Base-by-base conservation (phyloP, 2,113 vertebrate genomes). In the Castor canadensis region DNA sequence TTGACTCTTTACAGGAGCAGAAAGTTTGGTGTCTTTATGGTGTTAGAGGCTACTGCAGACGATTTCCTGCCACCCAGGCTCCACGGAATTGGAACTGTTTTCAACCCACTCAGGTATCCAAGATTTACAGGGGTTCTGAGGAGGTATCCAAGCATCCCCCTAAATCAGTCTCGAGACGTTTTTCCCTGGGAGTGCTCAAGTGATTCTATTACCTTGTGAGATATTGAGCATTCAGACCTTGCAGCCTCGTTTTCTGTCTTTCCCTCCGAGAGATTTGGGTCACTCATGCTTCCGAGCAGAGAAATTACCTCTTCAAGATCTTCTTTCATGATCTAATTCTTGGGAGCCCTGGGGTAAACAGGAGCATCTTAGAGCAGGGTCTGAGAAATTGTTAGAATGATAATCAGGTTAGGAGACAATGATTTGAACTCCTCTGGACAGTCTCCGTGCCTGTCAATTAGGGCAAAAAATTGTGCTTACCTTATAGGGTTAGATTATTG, bases 51-150 rank as follows among this genome's bases (percentile, higher is more conserved):
- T 26, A 40, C 40, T 73, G 49, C 17, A 24, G 86, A 79, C 15
- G 22, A 91, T 35, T 94, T 89, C 95, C 96, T 92, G 88, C 80
- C 58, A 19, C 87, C 71, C 52, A 47, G 94, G 77, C 67, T 60
- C 64, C 22, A 17, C 54, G 1, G 47, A 67, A 60, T 38, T 49
- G n/a, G 54, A 82, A 40, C 75, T 12, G 45, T 95, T 94, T 85
- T 88, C 95, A 96, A 40, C 47, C n/a, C 47, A 24, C 80, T 32
- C 43, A 58, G 80, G 69, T 82, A 91, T 32, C 69, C 19, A 16
- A 66, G 87, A 24, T 75, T 71, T 30, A 4, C 24, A 26, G 52
- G 56, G 69, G 56, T 47, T 71, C 52, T 5, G 43, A 58, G 73
- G 49, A 40, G 69, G 89, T 45, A 62, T 77, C 26, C 0, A 22